phyloP scores from a whole-genome alignment of 2,797 vertebrate species.

The Carcharodon carcharias region DNA sequence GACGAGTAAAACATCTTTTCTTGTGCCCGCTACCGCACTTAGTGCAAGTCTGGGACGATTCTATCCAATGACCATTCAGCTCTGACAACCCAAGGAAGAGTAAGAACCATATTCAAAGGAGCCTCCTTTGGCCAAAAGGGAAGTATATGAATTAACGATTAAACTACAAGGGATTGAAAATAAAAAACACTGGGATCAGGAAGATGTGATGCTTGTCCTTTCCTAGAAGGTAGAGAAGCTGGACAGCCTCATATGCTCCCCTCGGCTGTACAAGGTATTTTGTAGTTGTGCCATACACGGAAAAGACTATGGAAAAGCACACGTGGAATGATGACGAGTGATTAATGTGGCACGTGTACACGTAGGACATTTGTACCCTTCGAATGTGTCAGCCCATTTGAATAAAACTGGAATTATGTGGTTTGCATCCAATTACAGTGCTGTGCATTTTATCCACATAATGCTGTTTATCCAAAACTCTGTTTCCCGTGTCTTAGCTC shows the following conservation, averaged over 20 bases:
- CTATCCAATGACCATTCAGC: not conserved
- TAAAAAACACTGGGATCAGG: not conserved
- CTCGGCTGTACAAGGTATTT: not conserved
- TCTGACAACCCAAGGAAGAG: not conserved
- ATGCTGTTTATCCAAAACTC: too few species aligned
- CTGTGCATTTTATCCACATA: too few species aligned
- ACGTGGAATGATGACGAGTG: not conserved
- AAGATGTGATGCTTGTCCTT: not conserved
- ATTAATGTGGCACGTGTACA: not conserved
- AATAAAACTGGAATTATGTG: not conserved
- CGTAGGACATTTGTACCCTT: not conserved
- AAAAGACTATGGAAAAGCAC: not conserved
- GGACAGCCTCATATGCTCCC: not conserved
- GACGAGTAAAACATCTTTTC: too few species aligned
- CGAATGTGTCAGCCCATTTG: not conserved
- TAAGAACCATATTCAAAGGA: not conserved
- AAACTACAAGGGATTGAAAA: not conserved
- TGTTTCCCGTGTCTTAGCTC: too few species aligned
- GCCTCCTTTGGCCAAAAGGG: not conserved
- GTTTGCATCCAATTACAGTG: too few species aligned
- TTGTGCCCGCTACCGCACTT: too few species aligned
- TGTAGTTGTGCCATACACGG: too few species aligned
- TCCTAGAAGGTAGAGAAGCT: not conserved
- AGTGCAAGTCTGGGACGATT: too few species aligned
- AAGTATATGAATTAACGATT: not conserved